phyloP scores from a whole-genome alignment of 1,140 invertebrate genomes.

The Arctopsyche grandis region DNA sequence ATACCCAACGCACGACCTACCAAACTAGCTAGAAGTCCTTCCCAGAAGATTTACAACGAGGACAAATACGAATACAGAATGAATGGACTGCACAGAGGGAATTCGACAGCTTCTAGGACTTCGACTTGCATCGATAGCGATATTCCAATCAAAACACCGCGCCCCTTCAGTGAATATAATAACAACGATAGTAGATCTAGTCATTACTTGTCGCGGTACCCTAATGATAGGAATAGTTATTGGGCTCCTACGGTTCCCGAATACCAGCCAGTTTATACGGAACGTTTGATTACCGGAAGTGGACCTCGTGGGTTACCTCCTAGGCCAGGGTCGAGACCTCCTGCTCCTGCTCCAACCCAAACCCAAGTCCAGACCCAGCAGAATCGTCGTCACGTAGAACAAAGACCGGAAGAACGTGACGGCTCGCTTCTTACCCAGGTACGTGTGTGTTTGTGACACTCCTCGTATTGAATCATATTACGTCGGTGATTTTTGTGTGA shows the following conservation, averaged over 20 bases:
- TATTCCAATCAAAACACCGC: slow-evolving; percentile 46
- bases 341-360: slow-evolving; percentile 53
- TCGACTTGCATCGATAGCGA: slow-evolving; percentile 44
- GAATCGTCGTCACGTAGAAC: slow-evolving; percentile 54
- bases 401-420: slow-evolving; percentile 63
- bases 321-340: slow-evolving; percentile 36
- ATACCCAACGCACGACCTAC: slow-evolving; percentile 57
- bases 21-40: slow-evolving; percentile 58
- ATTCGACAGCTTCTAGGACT: slow-evolving; percentile 52
- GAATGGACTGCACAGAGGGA: slow-evolving; percentile 45
- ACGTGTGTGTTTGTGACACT: slow-evolving; percentile 19
- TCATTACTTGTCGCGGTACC: slow-evolving; percentile 50
- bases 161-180: slow-evolving; percentile 63
- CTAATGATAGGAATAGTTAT: slow-evolving; percentile 51
- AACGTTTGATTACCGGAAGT: slow-evolving; percentile 28
- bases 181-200: slow-evolving; percentile 51
- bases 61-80: slow-evolving; percentile 47
- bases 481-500: neutral
- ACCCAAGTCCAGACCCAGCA: slow-evolving; percentile 57
- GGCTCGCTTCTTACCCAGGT: slow-evolving; percentile 63
- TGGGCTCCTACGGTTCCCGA: slow-evolving; percentile 45
- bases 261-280: slow-evolving; percentile 49
- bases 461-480: neutral
- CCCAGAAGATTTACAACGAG: slow-evolving; percentile 47
- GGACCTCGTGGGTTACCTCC: slow-evolving; percentile 47